phyloP scores from a whole-genome alignment of 1,140 invertebrate species.

The Subanguina moxae region DNA sequence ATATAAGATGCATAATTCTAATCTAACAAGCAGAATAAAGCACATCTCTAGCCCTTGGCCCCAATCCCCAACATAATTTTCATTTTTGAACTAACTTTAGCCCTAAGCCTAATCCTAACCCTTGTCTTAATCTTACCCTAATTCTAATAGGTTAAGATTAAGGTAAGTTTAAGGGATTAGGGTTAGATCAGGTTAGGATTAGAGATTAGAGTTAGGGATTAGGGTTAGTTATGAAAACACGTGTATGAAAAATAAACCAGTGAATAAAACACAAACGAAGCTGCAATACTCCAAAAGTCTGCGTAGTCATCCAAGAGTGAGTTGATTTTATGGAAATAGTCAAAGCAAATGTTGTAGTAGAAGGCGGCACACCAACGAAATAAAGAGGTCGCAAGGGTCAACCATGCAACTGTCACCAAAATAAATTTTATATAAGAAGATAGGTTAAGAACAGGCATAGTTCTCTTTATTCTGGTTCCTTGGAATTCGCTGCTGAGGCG shows the following conservation, averaged over 20 bases:
- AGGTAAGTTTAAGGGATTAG: too few species aligned
- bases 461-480: slow-evolving; percentile 48
- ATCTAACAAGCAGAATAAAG: too few species aligned
- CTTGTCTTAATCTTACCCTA: too few species aligned
- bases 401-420: slow-evolving; percentile 26
- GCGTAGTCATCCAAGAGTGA: slow-evolving; percentile 48
- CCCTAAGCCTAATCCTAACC: too few species aligned
- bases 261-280: slow-evolving; percentile 47
- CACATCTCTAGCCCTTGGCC: too few species aligned
- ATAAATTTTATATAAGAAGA: neutral
- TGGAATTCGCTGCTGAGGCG: slow-evolving; percentile 55
- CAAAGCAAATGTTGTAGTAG: slow-evolving; percentile 56
- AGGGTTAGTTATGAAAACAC: too few species aligned
- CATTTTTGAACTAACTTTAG: too few species aligned
- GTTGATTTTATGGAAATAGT: slow-evolving; percentile 40
- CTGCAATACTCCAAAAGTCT: slow-evolving; percentile 29
- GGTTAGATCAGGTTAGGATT: too few species aligned
- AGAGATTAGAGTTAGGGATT: too few species aligned
- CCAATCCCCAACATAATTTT: too few species aligned
- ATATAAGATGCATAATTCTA: too few species aligned
- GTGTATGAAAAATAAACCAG: slow-evolving; percentile 25
- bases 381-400: slow-evolving; percentile 15
- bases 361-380: slow-evolving; percentile 52
- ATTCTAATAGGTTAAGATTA: too few species aligned
- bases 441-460: slow-evolving; percentile 21